phyloP scores from a whole-genome alignment of 2,888 invertebrate species.

The Sceliomorpha sp. region DNA sequence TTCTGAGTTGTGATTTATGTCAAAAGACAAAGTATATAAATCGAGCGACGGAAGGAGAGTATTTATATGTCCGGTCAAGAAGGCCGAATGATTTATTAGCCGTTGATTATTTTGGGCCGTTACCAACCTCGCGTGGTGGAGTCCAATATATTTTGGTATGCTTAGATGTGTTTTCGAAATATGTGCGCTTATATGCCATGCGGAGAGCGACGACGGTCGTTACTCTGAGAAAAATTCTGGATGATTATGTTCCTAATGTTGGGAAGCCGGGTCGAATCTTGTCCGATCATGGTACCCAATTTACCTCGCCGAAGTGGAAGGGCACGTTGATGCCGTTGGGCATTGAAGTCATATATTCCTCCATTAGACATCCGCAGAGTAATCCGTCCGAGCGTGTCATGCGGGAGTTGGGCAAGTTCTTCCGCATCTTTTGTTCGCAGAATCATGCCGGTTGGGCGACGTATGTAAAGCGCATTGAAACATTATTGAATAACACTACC shows the following conservation, averaged over 20 bases:
- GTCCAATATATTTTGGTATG: constrained; percentile 3
- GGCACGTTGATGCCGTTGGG: too few relatives aligned
- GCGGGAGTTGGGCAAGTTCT: constrained; percentile 43
- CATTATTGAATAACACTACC: constrained; percentile 31
- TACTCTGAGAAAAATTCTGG: constrained; percentile 4
- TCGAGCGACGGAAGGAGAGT: background rate
- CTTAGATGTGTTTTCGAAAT: constrained; percentile 10
- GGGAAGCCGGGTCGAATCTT: constrained; percentile 5
- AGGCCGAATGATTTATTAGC: background rate
- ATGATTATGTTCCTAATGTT: constrained; percentile 1
- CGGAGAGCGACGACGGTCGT: background rate
- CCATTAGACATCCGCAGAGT: too few relatives aligned
- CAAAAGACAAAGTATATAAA: background rate
- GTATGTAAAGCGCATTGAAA: constrained; percentile 27
- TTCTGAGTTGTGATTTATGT: too few relatives aligned
- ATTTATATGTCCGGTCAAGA: background rate
- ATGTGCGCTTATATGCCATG: constrained; percentile 1
- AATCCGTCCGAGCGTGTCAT: constrained; percentile 53
- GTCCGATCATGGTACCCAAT: too few relatives aligned
- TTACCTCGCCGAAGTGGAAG: too few relatives aligned
- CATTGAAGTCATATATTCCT: too few relatives aligned
- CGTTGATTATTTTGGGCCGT: constrained; percentile 5
- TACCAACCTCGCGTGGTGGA: background rate
- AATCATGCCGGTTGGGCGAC: constrained; percentile 38
- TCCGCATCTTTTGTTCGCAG: constrained; percentile 33